Percentiles rank a stretch among this genome's conserved stretches.
Evolutionary conservation across 2,888 invertebrate species (phyloP).

Genomic region (Erynnis tages): DNA sequence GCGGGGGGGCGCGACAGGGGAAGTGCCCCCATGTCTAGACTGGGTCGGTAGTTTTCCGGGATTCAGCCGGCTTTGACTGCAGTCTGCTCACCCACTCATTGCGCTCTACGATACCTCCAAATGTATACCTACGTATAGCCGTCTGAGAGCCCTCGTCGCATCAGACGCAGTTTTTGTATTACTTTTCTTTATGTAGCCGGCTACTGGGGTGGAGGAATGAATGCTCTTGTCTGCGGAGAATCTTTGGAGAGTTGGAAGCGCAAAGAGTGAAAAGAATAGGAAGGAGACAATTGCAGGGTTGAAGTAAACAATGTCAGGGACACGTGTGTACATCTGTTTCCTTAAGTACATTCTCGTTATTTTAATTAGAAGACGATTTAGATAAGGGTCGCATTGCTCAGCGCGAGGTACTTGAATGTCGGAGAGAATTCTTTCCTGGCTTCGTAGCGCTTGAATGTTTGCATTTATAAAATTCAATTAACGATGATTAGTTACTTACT

Average conservation of each 20-base stretch:
- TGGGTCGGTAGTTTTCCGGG: slow-evolving; percentile 83
- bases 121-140: slow-evolving; percentile 45
- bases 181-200: slow-evolving; percentile 54
- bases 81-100: slow-evolving; percentile 78
- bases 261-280: slow-evolving; percentile 34
- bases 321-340: slow-evolving; percentile 25
- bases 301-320: slow-evolving; percentile 27
- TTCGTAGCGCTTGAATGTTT: no score
- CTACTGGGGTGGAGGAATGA: slow-evolving; percentile 47
- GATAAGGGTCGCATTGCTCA: slow-evolving; percentile 14
- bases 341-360: slow-evolving; percentile 16
- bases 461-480: no score
- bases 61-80: slow-evolving; percentile 78
- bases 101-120: slow-evolving; percentile 65
- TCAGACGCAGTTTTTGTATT: slow-evolving; percentile 66
- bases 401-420: slow-evolving; percentile 8
- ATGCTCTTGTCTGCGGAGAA: slow-evolving; percentile 58
- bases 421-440: slow-evolving; percentile 12
- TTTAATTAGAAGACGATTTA: slow-evolving; percentile 24
- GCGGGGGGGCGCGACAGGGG: slow-evolving; percentile 52
- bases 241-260: slow-evolving; percentile 45
- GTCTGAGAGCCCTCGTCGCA: slow-evolving; percentile 75
- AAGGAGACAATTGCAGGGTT: slow-evolving; percentile 27
- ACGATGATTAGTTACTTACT: no score
- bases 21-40: slow-evolving; percentile 81